phyloP scores from a whole-genome alignment of 2,888 invertebrate genomes.

The Hirtodrosophila cameraria region DNA sequence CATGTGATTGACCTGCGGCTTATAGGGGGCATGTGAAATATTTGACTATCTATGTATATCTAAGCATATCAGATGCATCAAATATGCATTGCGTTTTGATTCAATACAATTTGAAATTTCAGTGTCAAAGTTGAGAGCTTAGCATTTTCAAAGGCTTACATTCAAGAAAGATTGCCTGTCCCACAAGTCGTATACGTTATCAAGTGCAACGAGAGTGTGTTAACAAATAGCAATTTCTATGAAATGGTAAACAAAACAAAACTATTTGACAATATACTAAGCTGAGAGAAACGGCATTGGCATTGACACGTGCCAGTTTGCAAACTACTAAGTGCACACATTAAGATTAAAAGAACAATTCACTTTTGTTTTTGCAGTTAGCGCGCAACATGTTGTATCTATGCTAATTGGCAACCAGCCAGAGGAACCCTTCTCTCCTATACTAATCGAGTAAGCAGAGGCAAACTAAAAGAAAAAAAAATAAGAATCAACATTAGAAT shows the following conservation, averaged over 20 bases:
- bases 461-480: conserved; percentile 1
- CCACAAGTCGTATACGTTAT: conserved; percentile 50
- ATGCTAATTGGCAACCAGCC: conserved; percentile 59
- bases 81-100: no score
- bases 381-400: conserved; percentile 56
- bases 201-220: conserved; percentile 24
- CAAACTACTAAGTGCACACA: conserved; percentile 4
- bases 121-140: no score
- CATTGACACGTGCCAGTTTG: conserved; percentile 32
- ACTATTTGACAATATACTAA: neutral
- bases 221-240: conserved; percentile 14
- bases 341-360: conserved; percentile 41
- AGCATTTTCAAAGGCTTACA: neutral
- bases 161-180: neutral
- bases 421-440: conserved; percentile 23
- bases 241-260: conserved; percentile 14
- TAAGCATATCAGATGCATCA: no score
- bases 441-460: neutral
- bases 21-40: conserved; percentile 23
- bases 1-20: conserved; percentile 10
- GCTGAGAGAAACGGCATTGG: conserved; percentile 27
- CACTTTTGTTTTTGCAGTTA: conserved; percentile 56
- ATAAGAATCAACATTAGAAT: conserved; percentile 1
- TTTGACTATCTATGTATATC: conserved; percentile 1
- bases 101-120: no score